Conservation (phyloP, 53 echinoderm and acorn worm species). For the Holothuria leucospilota region DNA sequence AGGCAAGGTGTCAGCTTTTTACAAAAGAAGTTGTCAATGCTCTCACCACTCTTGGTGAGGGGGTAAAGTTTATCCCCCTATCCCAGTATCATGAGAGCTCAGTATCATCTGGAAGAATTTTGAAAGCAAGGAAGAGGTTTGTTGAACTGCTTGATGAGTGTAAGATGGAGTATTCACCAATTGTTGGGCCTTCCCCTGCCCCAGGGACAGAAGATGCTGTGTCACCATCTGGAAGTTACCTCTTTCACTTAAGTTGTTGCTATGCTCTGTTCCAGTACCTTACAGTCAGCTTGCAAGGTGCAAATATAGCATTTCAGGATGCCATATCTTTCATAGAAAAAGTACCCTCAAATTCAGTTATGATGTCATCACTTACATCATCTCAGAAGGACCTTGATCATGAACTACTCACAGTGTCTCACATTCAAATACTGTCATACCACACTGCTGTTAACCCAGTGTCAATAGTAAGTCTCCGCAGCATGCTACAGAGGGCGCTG, state of each 20-base stretch:
- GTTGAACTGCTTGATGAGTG: constrained; percentile 52
- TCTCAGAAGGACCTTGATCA: constrained; percentile 65
- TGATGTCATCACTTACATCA: constrained; percentile 16
- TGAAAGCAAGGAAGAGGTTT: constrained; percentile 80
- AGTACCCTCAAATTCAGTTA: constrained; percentile 17
- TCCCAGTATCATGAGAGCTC: constrained; percentile 51
- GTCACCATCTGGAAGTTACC: constrained; percentile 58
- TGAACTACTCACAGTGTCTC: constrained; percentile 69
- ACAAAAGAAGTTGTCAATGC: constrained; percentile 65
- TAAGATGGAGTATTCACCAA: constrained; percentile 45
- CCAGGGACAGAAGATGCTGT: neutral
- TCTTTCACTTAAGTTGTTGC: constrained; percentile 73
- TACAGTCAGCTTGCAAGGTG: constrained; percentile 85
- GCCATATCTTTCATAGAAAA: constrained; percentile 60
- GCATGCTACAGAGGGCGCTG: constrained; percentile 78
- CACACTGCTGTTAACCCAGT: constrained; percentile 71
- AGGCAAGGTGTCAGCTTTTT: neutral
- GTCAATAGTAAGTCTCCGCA: constrained; percentile 70
- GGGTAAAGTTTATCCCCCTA: constrained; percentile 60
- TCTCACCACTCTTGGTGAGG: constrained; percentile 75
- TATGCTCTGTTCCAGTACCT: constrained; percentile 94
- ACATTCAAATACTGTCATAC: constrained; percentile 70
- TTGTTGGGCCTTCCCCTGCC: constrained; percentile 27
- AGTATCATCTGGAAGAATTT: constrained; percentile 71
- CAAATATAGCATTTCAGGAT: constrained; percentile 81